Base-by-base conservation (phyloP, 2,113 vertebrate species). In the Oxyura jamaicensis region DNA sequence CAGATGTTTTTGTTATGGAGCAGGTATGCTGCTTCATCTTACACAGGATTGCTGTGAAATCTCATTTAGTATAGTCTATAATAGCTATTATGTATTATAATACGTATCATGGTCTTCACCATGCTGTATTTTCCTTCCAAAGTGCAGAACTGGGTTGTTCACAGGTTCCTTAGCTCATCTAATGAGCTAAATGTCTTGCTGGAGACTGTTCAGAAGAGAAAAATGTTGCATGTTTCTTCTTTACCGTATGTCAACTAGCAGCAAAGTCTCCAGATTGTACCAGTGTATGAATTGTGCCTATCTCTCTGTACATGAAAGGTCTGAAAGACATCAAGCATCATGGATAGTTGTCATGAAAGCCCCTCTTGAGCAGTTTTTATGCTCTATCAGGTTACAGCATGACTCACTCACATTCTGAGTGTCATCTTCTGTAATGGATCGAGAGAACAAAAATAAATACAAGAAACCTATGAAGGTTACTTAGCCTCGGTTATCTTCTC, bases 381-480 rank as follows among this genome's bases (percentile, higher is more conserved):
- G 77, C 22, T 84, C 0, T n/a, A 21, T 77, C 36, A 55, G 41
- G 59, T 87, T 63, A 55, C 20, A 26, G 41, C 35, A 36, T 22
- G 33, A n/a, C 59, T 88, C 0, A 0, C 31, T 77, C 10, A 41
- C 42, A 31, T 76, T 66, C 63, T 91, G 26, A 1, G 2, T 91
- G 29, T 90, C 58, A n/a, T 63, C 31, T 50, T 90, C 65, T 85
- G 4, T 67, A 75, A 78, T 25, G 29, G 42, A 75, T 35, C 53
- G 66, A 72, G 74, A 81, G 35, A 68, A 83, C 71, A 83, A 46
- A 91, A 95, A 75, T 78, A 89, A 83, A 39, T 94, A 62, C 11
- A 20, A 74, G 81, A 84, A 65, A 46, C n/a, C 53, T 42, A 5
- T 42, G 25, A 79, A 59, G 56, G n/a, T 78, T 78, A 23, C 78